Base-by-base conservation (phyloP, 2,113 vertebrate species). In the Oncorhynchus masou region DNA sequence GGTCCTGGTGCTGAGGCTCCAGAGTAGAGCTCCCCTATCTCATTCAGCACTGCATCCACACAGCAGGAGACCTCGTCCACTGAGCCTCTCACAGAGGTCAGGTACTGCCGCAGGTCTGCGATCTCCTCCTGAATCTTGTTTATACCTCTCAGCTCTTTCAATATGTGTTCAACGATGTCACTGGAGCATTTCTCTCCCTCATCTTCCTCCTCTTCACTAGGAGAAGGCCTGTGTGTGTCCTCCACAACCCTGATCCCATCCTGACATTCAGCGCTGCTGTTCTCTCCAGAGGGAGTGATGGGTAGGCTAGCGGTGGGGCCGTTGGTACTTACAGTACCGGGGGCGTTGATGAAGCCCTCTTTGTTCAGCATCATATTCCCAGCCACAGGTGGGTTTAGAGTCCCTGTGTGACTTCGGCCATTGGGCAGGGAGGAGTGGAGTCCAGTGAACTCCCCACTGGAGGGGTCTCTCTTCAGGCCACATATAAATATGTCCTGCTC, bases 61-160 rank as follows among this genome's bases (percentile, higher is more conserved):
- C 96, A 98, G 83, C 92, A 96, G 25, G 97, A 99, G 12, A 99
- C 96, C 88, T 99, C 96, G 76, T 99, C 97, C 81, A 99, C 97
- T 0, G 98, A 99, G 54, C 96, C 97, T 71, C 92, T 94, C 60
- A 99, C 96, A 73, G 96, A 94, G 29, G 91, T 94, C 76, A 99
- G 90, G 82, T 99, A 97, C 75, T 97, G 93, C 70, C 91, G 94
- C 62, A 99, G 92, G 83, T 99, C 98, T 5, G 96, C 97, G 71
- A 99, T 98, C 91, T 99, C 97, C 2, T 94, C 95, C 84, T 99
- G 96, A 76, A 99, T 97, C 77, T 94, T 95, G 85, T 97, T 98
- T 73, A 99, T 98, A 62, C 98, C 97, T 83, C 95, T 96, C 0
- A 99, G 91, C 79, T 99, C 98, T 87, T 96, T 97, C 24, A 99